Percentiles rank a stretch among this genome's conserved stretches.
phyloP scores from a whole-genome alignment of 2,113 vertebrate species.

The Saccopteryx leptura region DNA sequence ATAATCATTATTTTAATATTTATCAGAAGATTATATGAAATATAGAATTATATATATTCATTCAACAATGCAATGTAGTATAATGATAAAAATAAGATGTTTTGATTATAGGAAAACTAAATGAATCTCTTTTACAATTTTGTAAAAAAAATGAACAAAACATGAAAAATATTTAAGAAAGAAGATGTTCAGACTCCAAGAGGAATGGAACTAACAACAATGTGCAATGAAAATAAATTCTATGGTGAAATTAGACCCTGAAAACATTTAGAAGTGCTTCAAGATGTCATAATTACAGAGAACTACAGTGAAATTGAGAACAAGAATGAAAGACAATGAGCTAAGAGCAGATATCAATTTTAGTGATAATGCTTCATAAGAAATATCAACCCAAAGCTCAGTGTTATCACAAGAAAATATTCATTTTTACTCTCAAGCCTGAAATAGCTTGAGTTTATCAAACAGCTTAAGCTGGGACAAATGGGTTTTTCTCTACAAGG shows the following conservation, averaged over 20 bases:
- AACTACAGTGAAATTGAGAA: not conserved
- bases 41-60: not conserved
- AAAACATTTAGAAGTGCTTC: not conserved
- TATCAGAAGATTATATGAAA: not conserved
- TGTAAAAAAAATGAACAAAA: not conserved
- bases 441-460: no score
- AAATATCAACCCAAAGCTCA: not conserved
- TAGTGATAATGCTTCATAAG: not conserved
- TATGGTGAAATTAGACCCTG: not conserved
- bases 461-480: no score
- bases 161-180: not conserved
- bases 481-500: not conserved
- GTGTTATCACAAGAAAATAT: not conserved
- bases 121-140: accelerated
- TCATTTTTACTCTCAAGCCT: not conserved
- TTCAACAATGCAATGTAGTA: not conserved
- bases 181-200: not conserved
- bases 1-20: not conserved
- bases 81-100: not conserved
- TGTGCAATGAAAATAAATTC: not conserved
- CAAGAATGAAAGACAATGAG: not conserved
- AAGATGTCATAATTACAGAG: not conserved
- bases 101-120: not conserved
- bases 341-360: not conserved
- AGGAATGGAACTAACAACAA: not conserved